Evolutionary conservation across 2,113 vertebrate species (phyloP).

Genomic region (Pleuronectes platessa): DNA sequence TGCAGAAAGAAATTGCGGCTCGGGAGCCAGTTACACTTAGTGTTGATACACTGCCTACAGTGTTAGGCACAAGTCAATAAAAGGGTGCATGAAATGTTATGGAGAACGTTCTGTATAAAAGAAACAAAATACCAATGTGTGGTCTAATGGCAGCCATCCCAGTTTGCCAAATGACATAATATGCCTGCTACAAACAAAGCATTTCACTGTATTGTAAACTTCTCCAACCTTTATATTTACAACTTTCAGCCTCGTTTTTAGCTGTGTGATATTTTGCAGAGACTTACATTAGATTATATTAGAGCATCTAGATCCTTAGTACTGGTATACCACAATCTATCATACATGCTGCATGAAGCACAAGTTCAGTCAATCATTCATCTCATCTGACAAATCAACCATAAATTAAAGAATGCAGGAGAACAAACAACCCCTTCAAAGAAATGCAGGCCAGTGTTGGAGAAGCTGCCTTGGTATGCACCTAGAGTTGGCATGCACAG

Average conservation of each 20-base stretch:
- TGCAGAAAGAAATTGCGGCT: slow-evolving; percentile 43
- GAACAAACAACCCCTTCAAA: slow-evolving; percentile 39
- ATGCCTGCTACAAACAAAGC: slow-evolving; percentile 50
- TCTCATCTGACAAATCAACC: slow-evolving; percentile 39
- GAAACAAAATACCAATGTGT: slow-evolving; percentile 67
- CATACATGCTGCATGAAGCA: not conserved
- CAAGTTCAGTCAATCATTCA: slow-evolving; percentile 6
- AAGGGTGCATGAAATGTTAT: slow-evolving; percentile 60
- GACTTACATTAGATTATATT: not conserved
- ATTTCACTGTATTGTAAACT: slow-evolving; percentile 10
- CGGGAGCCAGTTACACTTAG: slow-evolving; percentile 43
- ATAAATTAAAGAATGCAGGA: slow-evolving; percentile 30
- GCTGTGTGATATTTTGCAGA: not conserved
- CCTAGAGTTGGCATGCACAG: slow-evolving; percentile 26
- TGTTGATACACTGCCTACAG: slow-evolving; percentile 64
- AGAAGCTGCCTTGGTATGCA: slow-evolving; percentile 63
- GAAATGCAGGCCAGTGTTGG: slow-evolving; percentile 32
- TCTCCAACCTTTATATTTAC: slow-evolving; percentile 24
- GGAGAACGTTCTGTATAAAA: slow-evolving; percentile 57
- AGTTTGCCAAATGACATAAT: slow-evolving; percentile 63
- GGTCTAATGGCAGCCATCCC: slow-evolving; percentile 61
- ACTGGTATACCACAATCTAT: not conserved
- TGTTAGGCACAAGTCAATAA: slow-evolving; percentile 65
- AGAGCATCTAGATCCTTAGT: not conserved
- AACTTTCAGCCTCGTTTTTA: not conserved